Evolutionary conservation across 2,113 vertebrate genomes (phyloP).

Genomic region (Gulo gulo): DNA sequence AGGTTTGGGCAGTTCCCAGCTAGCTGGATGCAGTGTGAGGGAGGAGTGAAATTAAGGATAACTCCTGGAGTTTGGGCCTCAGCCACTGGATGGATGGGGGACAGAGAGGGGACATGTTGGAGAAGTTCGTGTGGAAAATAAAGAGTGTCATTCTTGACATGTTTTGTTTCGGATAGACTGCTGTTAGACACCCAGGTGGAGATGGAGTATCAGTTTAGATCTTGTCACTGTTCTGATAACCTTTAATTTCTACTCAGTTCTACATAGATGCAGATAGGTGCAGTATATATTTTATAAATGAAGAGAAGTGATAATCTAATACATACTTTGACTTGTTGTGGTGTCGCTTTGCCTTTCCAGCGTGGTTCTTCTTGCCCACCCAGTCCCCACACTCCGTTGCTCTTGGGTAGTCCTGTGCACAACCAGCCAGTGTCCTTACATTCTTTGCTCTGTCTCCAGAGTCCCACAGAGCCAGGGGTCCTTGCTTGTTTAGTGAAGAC

Average conservation of each 20-base stretch:
- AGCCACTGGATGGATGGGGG: background rate
- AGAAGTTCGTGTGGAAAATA: background rate
- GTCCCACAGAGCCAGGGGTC: no score
- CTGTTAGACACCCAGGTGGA: background rate
- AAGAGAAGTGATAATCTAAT: background rate
- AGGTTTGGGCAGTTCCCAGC: background rate
- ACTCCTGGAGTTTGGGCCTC: background rate
- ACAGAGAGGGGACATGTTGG: background rate
- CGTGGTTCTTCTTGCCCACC: background rate
- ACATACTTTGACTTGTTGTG: fast-evolving
- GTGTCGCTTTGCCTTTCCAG: background rate
- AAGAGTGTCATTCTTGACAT: background rate
- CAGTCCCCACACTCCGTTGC: fast-evolving
- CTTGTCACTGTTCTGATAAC: background rate
- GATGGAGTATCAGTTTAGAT: background rate
- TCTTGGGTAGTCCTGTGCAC: background rate
- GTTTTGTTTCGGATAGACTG: background rate
- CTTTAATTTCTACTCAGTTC: background rate
- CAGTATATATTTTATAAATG: background rate
- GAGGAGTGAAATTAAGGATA: no score
- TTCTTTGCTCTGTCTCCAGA: background rate
- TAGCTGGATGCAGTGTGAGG: background rate
- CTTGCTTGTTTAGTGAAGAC: background rate
- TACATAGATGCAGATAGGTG: background rate
- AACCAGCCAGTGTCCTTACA: fast-evolving